Percentiles rank a stretch among this genome's conserved stretches.
Evolutionary conservation across 30 jellyfish, hydroid and myxozoan species (phyloP).

Genomic region (Hydractinia echinata): DNA sequence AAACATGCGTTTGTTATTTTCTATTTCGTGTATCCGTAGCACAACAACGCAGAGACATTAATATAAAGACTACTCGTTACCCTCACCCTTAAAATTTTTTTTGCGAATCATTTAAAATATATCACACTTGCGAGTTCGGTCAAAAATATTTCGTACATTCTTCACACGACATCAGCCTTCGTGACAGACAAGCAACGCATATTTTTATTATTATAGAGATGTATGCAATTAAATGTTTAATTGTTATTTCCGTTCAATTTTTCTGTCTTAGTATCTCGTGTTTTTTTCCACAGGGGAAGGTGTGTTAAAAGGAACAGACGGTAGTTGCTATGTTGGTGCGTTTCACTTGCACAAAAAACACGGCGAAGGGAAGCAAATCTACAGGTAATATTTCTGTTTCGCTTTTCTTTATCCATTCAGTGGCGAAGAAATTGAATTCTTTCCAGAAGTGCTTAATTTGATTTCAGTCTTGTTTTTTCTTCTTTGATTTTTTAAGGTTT

Average conservation of each 20-base stretch:
- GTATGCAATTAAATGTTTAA: too few species aligned
- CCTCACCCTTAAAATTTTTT: too few species aligned
- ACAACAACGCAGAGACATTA: too few species aligned
- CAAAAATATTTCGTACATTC: too few species aligned
- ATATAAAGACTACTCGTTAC: too few species aligned
- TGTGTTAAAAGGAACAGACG: slow-evolving; percentile 39
- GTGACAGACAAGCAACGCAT: too few species aligned
- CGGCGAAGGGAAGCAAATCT: slow-evolving; percentile 63
- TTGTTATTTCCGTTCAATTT: background rate
- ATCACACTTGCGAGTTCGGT: too few species aligned
- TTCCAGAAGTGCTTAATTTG: background rate
- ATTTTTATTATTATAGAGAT: too few species aligned
- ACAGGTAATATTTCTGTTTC: background rate
- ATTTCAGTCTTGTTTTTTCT: background rate
- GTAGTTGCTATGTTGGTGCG: slow-evolving; percentile 69
- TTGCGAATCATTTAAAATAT: too few species aligned
- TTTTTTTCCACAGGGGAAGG: slow-evolving; percentile 64
- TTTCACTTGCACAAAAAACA: slow-evolving; percentile 73
- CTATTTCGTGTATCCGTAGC: too few species aligned
- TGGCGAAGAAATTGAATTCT: background rate
- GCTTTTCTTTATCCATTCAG: background rate
- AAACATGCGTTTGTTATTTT: too few species aligned
- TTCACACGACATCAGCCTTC: too few species aligned
- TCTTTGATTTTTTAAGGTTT: background rate
- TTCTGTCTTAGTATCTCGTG: background rate